These are phyloP conservation scores for Electrophaes corylata DNA, from an alignment of 2,888 invertebrate genomes.

Conservation along the genomic window DNA sequence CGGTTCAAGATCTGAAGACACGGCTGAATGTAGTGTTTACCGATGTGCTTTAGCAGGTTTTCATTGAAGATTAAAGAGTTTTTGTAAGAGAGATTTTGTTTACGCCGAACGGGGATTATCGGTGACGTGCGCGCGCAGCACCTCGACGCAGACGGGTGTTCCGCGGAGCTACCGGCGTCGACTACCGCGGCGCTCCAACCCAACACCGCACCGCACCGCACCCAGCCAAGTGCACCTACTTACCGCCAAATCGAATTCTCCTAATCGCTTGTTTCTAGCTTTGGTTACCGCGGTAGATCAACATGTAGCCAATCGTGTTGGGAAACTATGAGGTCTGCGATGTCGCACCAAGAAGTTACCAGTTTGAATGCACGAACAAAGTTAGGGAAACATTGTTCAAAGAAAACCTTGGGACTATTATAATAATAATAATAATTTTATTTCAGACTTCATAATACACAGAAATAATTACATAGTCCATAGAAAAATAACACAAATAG, in stretches of 20 bases:
- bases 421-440: no score
- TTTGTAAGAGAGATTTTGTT: conserved; percentile 68
- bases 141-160: conserved; percentile 44
- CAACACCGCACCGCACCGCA: conserved; percentile 54
- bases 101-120: conserved; percentile 56
- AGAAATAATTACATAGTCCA: not conserved
- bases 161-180: conserved; percentile 54
- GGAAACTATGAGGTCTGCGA: conserved; percentile 24
- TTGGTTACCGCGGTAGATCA: conserved; percentile 41
- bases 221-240: conserved; percentile 50
- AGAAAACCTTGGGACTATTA: not conserved
- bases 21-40: conserved; percentile 27
- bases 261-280: conserved; percentile 53
- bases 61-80: conserved; percentile 60
- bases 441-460: no score
- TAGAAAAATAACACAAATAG: no score
- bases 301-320: conserved; percentile 41
- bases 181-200: conserved; percentile 48
- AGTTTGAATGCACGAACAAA: not conserved
- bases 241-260: conserved; percentile 60
- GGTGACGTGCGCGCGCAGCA: conserved; percentile 36
- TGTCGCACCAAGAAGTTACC: conserved; percentile 18
- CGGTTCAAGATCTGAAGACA: conserved; percentile 27
- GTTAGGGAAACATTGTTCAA: not conserved
- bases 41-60: conserved; percentile 46